A percentile compares a stretch with the other conserved stretches of the same genome.
Conservation (phyloP, 2,797 vertebrate genomes). For the Mionectes olivaceus region DNA sequence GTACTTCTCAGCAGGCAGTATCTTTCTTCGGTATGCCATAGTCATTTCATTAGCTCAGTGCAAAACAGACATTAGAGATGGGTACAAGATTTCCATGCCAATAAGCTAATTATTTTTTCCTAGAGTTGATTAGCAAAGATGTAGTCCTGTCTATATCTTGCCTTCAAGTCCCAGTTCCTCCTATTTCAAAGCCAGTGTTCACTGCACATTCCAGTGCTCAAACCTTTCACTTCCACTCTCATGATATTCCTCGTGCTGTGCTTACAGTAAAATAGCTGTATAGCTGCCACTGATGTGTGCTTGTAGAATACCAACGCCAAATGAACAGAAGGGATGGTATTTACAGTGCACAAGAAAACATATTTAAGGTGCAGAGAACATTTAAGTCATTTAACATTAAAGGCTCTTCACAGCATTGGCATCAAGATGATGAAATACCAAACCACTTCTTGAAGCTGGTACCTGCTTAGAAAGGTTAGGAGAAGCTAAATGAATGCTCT, state of each 20-base stretch:
- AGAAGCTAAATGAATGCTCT: conserved; percentile 10
- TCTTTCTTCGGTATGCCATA: background rate
- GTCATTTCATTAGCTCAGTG: background rate
- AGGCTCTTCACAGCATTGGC: background rate
- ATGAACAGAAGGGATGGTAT: background rate
- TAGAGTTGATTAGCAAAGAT: background rate
- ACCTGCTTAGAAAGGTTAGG: conserved; percentile 18
- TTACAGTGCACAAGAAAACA: background rate
- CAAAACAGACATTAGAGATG: background rate
- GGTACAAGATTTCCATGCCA: background rate
- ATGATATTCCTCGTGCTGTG: background rate
- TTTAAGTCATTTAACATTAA: conserved; percentile 1
- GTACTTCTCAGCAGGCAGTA: background rate
- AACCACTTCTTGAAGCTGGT: background rate
- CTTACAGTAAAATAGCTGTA: background rate
- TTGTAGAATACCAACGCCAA: background rate
- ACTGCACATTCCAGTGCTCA: background rate
- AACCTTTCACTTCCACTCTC: background rate
- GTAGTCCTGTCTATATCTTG: background rate
- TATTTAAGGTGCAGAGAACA: background rate
- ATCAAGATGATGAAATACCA: background rate
- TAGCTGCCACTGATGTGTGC: fast-evolving
- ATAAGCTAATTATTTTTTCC: conserved; percentile 16
- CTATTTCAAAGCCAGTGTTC: background rate
- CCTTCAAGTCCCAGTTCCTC: background rate